Evolutionary conservation across 1,140 invertebrate species (phyloP), one percentile per base, ranked within the genome.

Genomic region (Belonocnema kinseyi): DNA sequence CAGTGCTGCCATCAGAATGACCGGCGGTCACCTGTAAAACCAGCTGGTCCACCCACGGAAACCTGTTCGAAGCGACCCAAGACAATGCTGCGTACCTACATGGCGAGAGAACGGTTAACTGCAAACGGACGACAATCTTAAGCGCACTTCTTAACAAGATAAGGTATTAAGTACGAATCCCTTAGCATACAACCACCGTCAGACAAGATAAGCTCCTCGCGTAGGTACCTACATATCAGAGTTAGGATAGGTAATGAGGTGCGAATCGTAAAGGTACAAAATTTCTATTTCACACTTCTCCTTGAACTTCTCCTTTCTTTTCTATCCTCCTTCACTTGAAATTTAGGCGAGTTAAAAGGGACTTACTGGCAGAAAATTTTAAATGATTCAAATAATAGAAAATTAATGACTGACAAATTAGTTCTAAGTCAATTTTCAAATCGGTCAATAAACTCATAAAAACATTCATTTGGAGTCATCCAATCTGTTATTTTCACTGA

Each of bases 111-210:
- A 85, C 82, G 82, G 82, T 86, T 86, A 83, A 86, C 83, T 83
- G 78, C 77, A 80, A 79, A 76, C 83, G 78, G 77, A 82, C 81
- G 83, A 85, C 87, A 90, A 90, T 90, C 87, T 90, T 88, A 89
- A 89, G 86, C 86, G 86, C 87, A 85, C 84, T 86, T 85, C 83
- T 87, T 88, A 87, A 90, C 89, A 90, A 89, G 90, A 91, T 90
- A 91, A 91, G 88, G 78, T 87, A 89, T 90, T 90, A 89, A 90
- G 85, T 88, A 88, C 80, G 86, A 87, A 87, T 86, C 84, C 81
- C 82, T 76, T 83, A 86, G 79, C 85, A 83, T 83, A 83, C 83
- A 86, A 87, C 82, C 84, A 85, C 84, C 81, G 56, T 79, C 80
- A 85, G 85, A 90, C 88, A 89, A 90, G 89, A 90, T 90, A 89